Base-by-base conservation (phyloP, 2,797 vertebrate genomes). In the Eremophila alpestris region DNA sequence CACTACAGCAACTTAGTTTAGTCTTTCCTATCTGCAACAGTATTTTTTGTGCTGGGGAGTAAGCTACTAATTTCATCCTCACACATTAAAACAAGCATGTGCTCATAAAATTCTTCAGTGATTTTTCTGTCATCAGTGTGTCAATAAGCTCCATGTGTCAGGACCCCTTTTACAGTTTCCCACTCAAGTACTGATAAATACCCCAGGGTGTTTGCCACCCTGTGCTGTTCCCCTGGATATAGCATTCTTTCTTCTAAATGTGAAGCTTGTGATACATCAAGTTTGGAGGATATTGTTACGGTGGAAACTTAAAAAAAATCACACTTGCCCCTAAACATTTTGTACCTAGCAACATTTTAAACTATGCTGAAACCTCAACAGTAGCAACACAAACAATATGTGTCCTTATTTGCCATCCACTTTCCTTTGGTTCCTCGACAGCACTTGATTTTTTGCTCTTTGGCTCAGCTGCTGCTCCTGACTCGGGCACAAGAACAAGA, bases 401-500 rank as follows among this genome's bases (percentile, higher is more conserved):
- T 43, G 43, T 84, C 64, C 81, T 81, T 79, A 41, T 86, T 77
- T 95, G 79, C 64, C n/a, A 80, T 87, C 59, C n/a, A 16, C 51
- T 77, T 80, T 22, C 23, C 29, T 85, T 91, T 87, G 5, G 0
- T 67, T 87, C 87, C 55, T 95, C 0, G 0, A 84, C n/a, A 87
- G 70, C 77, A 52, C 67, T 95, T 45, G 36, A 59, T 45, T 67
- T 90, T 93, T 73, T 23, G 32, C 63, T 84, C 48, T 49, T 64
- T 92, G 88, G 83, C 55, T 95, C 90, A 90, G 90, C 83, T 86
- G 36, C 63, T 83, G 69, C 83, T 94, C 64, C 87, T 86, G 83
- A 73, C 29, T 81, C 0, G 1, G 65, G 51, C 85, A 81, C 13
- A 40, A 65, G 62, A 93, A 94, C 76, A 94, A 86, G 83, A 34